Evolutionary conservation across 2,888 invertebrate genomes (phyloP), one percentile per base, ranked within the genome.

Genomic region (Pristionchus mayeri): DNA sequence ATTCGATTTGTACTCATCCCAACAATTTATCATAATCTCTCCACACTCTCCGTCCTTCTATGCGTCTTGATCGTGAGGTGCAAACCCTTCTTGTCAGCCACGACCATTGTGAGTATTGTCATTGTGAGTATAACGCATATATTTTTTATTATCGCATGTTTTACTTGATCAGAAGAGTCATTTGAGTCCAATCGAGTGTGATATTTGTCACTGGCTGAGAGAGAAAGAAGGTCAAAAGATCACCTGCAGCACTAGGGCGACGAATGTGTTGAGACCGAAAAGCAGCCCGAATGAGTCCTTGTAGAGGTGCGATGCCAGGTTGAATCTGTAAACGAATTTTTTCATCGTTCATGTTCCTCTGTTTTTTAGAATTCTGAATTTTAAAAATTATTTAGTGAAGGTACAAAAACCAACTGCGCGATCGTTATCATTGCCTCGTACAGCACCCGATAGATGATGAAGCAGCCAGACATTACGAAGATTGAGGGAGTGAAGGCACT

Each of bases 221-320:
- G n/a, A n/a, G n/a, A n/a, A n/a, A n/a, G n/a, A n/a, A n/a, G n/a
- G n/a, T n/a, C n/a, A n/a, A n/a, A n/a, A n/a, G n/a, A n/a, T n/a
- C n/a, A n/a, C n/a, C 93, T 97, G 97, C 0, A 97, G 93, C 0
- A 95, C 93, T 4, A 97, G 94, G 4, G 97, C 96, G 0, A 96
- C 87, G 85, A 97, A 95, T 0, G 96, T 97, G 93, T 97, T 97
- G 88, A 97, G 95, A 6, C 97, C 97, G 93, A 97, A 97, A 88
- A 98, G 95, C 4, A 97, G 94, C 0, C 96, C 97, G 93, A 96
- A 97, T 93, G 96, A 96, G 83, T 97, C 96, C 90, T 96, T 95
- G 84, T 95, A 94, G 85, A 97, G 94, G 87, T 95, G 94, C 87
- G 95, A 95, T 0, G 97, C 97, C 84, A 97, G 96, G 94, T 97